phyloP scores from a whole-genome alignment of 2,888 invertebrate genomes.

The Clepsis dumicolana region DNA sequence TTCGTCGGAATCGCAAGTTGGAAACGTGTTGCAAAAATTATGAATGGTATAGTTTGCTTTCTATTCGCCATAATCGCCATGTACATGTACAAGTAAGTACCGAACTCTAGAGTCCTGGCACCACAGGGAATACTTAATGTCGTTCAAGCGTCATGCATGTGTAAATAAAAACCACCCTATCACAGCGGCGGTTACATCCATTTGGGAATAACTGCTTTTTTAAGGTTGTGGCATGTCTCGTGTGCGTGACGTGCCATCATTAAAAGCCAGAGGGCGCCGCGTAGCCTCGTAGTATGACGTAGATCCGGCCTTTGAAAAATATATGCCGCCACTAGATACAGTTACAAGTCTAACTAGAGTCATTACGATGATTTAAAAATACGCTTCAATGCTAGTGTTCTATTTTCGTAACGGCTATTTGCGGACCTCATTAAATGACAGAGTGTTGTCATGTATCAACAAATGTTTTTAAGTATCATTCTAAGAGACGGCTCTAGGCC shows the following conservation, averaged over 20 bases:
- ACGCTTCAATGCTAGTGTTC: slow-evolving; percentile 50
- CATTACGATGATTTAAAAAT: slow-evolving; percentile 47
- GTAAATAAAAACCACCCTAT: slow-evolving; percentile 27
- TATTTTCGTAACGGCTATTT: slow-evolving; percentile 44
- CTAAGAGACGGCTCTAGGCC: slow-evolving; percentile 34
- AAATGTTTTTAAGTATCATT: slow-evolving; percentile 13
- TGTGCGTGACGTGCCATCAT: slow-evolving; percentile 62
- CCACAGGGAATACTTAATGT: slow-evolving; percentile 33
- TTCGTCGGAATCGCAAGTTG: background rate
- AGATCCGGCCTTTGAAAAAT: slow-evolving; percentile 53
- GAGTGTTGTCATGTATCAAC: slow-evolving; percentile 34
- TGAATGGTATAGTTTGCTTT: background rate
- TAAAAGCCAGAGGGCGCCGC: slow-evolving; percentile 59
- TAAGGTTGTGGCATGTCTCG: slow-evolving; percentile 25
- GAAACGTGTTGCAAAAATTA: slow-evolving; percentile 16
- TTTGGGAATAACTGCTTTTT: slow-evolving; percentile 32
- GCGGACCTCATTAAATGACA: slow-evolving; percentile 37
- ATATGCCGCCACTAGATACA: slow-evolving; percentile 38
- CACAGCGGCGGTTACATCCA: slow-evolving; percentile 14
- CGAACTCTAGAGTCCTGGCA: slow-evolving; percentile 11
- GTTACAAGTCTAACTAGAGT: slow-evolving; percentile 43
- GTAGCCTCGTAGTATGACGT: slow-evolving; percentile 59
- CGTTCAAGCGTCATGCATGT: background rate
- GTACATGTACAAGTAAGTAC: background rate
- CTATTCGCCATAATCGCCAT: too few species aligned